phyloP scores from a whole-genome alignment of 2,888 invertebrate species.

The Volucella inflata region DNA sequence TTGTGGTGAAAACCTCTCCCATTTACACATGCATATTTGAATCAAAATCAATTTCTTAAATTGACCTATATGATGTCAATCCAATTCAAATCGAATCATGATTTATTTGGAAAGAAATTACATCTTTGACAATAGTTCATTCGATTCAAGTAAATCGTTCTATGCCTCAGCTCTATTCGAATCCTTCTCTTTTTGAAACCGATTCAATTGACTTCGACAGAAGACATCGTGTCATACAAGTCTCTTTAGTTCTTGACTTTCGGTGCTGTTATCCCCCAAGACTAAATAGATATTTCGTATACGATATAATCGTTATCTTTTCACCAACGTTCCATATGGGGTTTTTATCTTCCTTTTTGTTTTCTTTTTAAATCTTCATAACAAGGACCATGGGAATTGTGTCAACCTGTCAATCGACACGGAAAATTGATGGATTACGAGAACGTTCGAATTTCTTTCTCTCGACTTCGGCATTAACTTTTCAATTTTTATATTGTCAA shows the following conservation, averaged over 20 bases:
- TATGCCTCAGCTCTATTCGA: conserved; percentile 18
- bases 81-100: not conserved
- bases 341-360: conserved; percentile 15
- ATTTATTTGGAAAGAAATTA: conserved; percentile 5
- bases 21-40: no score
- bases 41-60: no score
- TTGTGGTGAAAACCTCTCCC: no score
- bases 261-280: not conserved
- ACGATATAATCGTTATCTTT: conserved; percentile 22
- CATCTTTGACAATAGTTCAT: conserved; percentile 51
- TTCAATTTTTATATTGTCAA: conserved; percentile 19
- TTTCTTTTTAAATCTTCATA: conserved; percentile 49
- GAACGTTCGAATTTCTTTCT: not conserved
- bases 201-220: conserved; percentile 36
- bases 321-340: not conserved
- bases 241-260: not conserved
- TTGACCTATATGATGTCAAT: not conserved
- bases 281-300: conserved; percentile 6
- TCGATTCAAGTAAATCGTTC: conserved; percentile 48
- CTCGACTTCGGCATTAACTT: conserved; percentile 41
- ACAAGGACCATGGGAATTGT: conserved; percentile 54
- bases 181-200: not conserved
- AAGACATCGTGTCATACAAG: conserved; percentile 23
- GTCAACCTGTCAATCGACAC: conserved; percentile 57
- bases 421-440: conserved; percentile 56